Percentiles rank a stretch among this genome's conserved stretches.
phyloP scores from a whole-genome alignment of 2,888 invertebrate species.

The Polyommatus icarus region DNA sequence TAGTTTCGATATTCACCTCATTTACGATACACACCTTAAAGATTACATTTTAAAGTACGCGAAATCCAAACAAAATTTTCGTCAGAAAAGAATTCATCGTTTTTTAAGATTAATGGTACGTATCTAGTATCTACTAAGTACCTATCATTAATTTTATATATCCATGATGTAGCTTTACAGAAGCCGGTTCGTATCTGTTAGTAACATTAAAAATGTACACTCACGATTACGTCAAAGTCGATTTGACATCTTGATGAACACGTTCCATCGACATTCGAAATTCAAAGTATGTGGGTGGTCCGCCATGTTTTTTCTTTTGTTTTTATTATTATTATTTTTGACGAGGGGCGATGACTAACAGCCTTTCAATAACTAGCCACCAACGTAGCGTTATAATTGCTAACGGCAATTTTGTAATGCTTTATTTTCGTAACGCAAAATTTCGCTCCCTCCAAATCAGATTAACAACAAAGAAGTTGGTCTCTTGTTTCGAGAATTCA shows the following conservation, averaged over 20 bases:
- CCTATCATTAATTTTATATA: slow-evolving; percentile 39
- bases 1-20: no score
- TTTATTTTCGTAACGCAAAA: slow-evolving; percentile 36
- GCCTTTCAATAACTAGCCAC: slow-evolving; percentile 72
- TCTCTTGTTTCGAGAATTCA: background rate
- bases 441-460: slow-evolving; percentile 7
- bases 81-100: no score
- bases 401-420: slow-evolving; percentile 53
- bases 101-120: background rate
- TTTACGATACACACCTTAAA: no score
- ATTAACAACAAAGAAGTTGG: background rate
- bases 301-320: slow-evolving; percentile 59
- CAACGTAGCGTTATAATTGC: slow-evolving; percentile 66
- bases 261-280: slow-evolving; percentile 68
- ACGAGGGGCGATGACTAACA: slow-evolving; percentile 70
- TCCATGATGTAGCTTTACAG: slow-evolving; percentile 47
- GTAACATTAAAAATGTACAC: slow-evolving; percentile 56
- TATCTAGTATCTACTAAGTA: background rate
- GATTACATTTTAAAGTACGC: no score
- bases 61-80: no score
- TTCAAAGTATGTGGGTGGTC: slow-evolving; percentile 76
- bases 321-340: slow-evolving; percentile 53
- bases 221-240: slow-evolving; percentile 76
- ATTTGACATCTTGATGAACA: slow-evolving; percentile 80
- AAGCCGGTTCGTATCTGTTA: slow-evolving; percentile 49